Base-by-base conservation (phyloP, 2,797 vertebrate species). In the Eidolon dupreanum region DNA sequence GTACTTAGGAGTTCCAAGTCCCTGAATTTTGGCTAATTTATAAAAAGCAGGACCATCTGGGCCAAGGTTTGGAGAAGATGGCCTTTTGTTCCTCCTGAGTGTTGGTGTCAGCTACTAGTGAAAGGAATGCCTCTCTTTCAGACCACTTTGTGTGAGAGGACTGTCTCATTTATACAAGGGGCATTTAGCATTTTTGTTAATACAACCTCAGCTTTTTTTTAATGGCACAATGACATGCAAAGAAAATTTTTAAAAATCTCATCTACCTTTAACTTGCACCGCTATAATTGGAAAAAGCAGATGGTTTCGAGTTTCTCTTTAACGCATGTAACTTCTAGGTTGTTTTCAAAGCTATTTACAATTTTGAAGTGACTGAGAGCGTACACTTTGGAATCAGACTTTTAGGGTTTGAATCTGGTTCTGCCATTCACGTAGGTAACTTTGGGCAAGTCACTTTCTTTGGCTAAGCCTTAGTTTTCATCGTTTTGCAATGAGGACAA, bases 1-100 rank as follows among this genome's bases (percentile, higher is more conserved):
- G 95, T 87, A 85, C 95, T 87, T 96, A 90, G 94, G 71, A 85
- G 93, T 92, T 95, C 86, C 86, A 90, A 61, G 55, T 22, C 70
- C 87, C 70, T 75, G 57, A 65, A 63, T 92, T 92, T 84, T 78
- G 96, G 95, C 95, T 90, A 74, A 53, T 71, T 78, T 74, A 57
- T 57, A 89, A 79, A 96, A 93, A 78, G 87, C 88, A 94, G 75
- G 84, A 61, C 41, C 77, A 51, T 49, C 93, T 46, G 90, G 66
- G 63, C 73, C 22, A 46, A 93, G 82, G 86, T 97, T 95, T 94
- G 96, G 93, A 95, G 82, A 75, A 94, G 65, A 57, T 0, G 74
- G 84, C 71, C 87, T 82, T 73, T 53, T 55, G 43, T 81, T 43
- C 31, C 24, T 77, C 57, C 70, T 46, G 53, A n/a, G 61, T 57